These are phyloP conservation scores for Nomada hirtipes DNA, from an alignment of 2,888 invertebrate genomes.

Conservation along the genomic window DNA sequence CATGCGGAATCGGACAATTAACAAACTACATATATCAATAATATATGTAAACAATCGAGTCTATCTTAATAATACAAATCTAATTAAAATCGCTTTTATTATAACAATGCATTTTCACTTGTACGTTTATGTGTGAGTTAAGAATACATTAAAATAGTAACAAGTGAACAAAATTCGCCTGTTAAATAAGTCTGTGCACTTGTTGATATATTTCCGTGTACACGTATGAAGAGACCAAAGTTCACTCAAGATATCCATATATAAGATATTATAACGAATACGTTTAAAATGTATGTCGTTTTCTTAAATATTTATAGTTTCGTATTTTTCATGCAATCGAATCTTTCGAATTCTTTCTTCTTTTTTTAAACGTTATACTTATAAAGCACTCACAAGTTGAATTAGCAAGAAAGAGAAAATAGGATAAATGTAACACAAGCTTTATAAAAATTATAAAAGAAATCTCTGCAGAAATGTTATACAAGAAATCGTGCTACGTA, in stretches of 20 bases:
- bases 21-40: no score
- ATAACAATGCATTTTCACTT: slow-evolving; percentile 1
- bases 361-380: no score
- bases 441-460: no score
- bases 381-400: no score
- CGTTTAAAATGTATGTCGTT: neutral
- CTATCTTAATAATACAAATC: slow-evolving; percentile 13
- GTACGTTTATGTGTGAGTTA: neutral
- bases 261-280: neutral
- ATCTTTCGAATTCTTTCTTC: no score
- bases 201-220: neutral
- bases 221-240: slow-evolving; percentile 34
- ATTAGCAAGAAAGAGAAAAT: no score
- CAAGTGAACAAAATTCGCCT: neutral
- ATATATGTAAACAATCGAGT: slow-evolving; percentile 16
- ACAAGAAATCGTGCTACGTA: no score
- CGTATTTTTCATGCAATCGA: no score
- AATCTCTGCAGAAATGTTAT: no score
- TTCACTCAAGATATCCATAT: slow-evolving; percentile 19
- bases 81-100: neutral
- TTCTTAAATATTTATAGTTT: neutral
- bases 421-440: no score
- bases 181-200: slow-evolving; percentile 3
- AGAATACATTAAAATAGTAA: neutral
- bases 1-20: slow-evolving; percentile 9